phyloP scores from a whole-genome alignment of 2,797 vertebrate species.

The Pangasius larnaudii region DNA sequence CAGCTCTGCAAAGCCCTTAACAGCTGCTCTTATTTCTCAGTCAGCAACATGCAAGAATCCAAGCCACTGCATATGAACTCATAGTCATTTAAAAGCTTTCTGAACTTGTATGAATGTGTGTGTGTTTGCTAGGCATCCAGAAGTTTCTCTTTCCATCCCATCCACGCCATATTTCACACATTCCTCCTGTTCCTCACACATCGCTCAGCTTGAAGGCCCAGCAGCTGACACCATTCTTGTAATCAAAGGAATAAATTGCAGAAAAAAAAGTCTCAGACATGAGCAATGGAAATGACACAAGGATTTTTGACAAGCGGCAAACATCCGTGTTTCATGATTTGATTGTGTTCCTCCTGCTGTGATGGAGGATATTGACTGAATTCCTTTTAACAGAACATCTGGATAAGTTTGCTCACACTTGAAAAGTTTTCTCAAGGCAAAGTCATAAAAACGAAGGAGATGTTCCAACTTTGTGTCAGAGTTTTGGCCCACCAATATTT shows the following conservation, averaged over 20 bases:
- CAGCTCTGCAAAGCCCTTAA: constrained; percentile 55
- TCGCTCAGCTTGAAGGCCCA: constrained; percentile 1
- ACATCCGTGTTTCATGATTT: constrained; percentile 22
- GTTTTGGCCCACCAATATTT: constrained; percentile 25
- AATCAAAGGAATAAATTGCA: constrained; percentile 45
- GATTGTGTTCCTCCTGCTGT: constrained; percentile 45
- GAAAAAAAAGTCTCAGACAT: not conserved
- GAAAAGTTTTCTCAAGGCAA: constrained; percentile 40
- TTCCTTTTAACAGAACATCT: constrained; percentile 34
- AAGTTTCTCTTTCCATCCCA: constrained; percentile 12
- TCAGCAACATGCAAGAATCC: constrained; percentile 68
- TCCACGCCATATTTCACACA: constrained; percentile 19
- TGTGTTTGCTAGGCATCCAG: not conserved
- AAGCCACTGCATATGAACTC: not conserved
- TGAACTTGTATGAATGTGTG: constrained; percentile 5
- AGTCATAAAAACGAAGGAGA: constrained; percentile 26
- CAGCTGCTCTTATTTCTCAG: constrained; percentile 77
- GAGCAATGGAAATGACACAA: not conserved
- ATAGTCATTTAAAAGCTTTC: constrained; percentile 19
- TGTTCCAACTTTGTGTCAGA: constrained; percentile 37
- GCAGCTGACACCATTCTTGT: constrained; percentile 15
- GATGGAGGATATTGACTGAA: constrained; percentile 10
- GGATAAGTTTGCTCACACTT: constrained; percentile 48
- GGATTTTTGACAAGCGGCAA: constrained; percentile 35
- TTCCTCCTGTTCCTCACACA: constrained; percentile 21